These are phyloP conservation scores for Agapostemon virescens DNA, from an alignment of 2,888 invertebrate species.

Conservation along the genomic window DNA sequence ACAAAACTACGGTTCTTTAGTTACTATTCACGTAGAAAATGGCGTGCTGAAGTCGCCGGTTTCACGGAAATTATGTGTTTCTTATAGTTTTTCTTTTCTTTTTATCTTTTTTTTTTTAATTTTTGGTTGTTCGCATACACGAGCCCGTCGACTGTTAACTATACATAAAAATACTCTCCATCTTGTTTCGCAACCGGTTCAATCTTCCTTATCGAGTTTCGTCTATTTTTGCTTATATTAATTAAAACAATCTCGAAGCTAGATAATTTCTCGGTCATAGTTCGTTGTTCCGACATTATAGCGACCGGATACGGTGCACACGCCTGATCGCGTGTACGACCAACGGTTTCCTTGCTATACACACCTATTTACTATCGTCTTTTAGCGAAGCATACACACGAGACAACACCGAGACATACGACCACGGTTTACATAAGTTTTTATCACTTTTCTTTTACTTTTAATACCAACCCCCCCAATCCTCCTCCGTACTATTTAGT, in stretches of 20 bases:
- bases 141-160: constrained; percentile 1
- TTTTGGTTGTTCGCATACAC: constrained; percentile 37
- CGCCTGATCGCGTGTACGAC: neutral
- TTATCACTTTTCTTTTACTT: constrained; percentile 55
- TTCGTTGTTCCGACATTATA: constrained; percentile 38
- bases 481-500: constrained; percentile 64
- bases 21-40: constrained; percentile 76
- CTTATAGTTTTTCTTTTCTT: no score
- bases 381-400: constrained; percentile 44
- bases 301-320: constrained; percentile 49
- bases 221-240: constrained; percentile 1
- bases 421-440: constrained; percentile 50
- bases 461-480: no score
- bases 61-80: constrained; percentile 47
- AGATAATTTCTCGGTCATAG: constrained; percentile 33
- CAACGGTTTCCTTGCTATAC: constrained; percentile 40
- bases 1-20: constrained; percentile 78
- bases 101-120: constrained; percentile 35
- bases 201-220: constrained; percentile 42
- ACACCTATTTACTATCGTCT: constrained; percentile 54
- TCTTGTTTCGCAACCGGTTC: constrained; percentile 49
- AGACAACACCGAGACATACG: constrained; percentile 3
- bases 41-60: constrained; percentile 48
- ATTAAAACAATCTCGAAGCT: constrained; percentile 26
- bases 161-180: constrained; percentile 10